These are phyloP conservation scores for Malaclemys terrapin DNA, from an alignment of 2,113 vertebrate genomes.

Conservation along the genomic window DNA sequence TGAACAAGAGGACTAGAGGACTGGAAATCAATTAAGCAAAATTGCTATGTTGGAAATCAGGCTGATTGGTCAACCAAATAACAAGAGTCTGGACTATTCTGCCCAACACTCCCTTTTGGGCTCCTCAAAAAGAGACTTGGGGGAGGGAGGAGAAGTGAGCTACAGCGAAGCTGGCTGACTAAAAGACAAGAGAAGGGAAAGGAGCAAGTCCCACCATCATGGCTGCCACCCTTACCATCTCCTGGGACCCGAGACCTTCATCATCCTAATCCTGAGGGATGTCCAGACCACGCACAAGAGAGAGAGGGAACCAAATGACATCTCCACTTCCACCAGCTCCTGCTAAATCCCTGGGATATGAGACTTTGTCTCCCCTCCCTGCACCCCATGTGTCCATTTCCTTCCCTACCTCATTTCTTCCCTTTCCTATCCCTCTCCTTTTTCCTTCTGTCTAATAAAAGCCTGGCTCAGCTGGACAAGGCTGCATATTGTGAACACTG, in stretches of 20 bases:
- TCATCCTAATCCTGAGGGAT: not conserved
- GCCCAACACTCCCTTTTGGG: not conserved
- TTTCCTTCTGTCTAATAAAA: not conserved
- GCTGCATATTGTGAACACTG: no score
- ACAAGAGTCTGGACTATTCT: not conserved
- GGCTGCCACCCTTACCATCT: no score
- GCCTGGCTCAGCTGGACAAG: not conserved
- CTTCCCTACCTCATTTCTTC: not conserved
- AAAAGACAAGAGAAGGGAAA: not conserved
- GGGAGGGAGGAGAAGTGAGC: not conserved
- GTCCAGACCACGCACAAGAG: not conserved
- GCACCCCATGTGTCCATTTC: not conserved
- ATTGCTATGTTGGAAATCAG: not conserved
- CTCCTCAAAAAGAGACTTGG: not conserved
- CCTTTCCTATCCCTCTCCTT: not conserved
- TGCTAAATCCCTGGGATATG: no score
- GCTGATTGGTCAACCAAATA: not conserved
- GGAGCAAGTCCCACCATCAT: not conserved
- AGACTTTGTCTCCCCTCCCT: no score
- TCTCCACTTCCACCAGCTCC: not conserved
- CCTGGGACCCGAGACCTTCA: not conserved
- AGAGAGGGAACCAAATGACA: not conserved
- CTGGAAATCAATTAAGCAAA: not conserved
- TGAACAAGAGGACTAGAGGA: not conserved
- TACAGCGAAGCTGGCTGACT: not conserved